Evolutionary conservation across 2,797 vertebrate species (phyloP), one percentile per base, ranked within the genome.

Genomic region (Etheostoma perlongum): DNA sequence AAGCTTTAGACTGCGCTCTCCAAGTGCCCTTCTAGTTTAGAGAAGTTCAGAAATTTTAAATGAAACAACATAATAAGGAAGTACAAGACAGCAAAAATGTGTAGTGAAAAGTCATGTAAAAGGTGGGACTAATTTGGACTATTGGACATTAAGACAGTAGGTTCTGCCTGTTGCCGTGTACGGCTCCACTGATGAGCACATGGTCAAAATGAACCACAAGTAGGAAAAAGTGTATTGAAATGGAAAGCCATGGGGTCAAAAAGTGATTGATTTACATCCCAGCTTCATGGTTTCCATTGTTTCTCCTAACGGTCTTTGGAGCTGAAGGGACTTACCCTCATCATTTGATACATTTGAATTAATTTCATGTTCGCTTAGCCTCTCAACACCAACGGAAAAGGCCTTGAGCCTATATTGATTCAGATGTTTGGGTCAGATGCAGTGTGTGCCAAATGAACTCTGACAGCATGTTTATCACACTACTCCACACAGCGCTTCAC

Each of bases 401-500:
- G 82, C 88, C 69, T 47, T 14, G 55, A 78, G 74, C 57, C 46
- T 8, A 30, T 91, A 89, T 92, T 93, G 90, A 90, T 89, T 92
- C 87, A 92, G 90, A 91, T 89, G 91, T 85, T 91, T 85, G 84
- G 90, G 90, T 91, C 92, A 94, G 68, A 89, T 36, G 80, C 70
- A 69, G 81, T 85, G 78, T 87, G 79, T 49, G 85, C 91, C 86
- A 92, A 91, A 91, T 90, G 90, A 93, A 92, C 92, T 92, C 92
- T 87, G 88, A 91, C 89, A 88, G 87, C 82, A 71, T 91, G 88
- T 91, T 91, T 93, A 89, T 93, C 88, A 78, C 85, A 82, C 79
- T 65, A 78, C 81, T 85, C 85, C 90, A 92, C 88, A 86, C 88
- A 77, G 88, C 72, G 82, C 84, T 63, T 79, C 84, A 91, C 90